Percentiles rank a stretch among this genome's conserved stretches.
These are phyloP conservation scores for Enteromius afrohamiltoni DNA, from an alignment of 2,797 vertebrate species.

Conservation along the genomic window DNA sequence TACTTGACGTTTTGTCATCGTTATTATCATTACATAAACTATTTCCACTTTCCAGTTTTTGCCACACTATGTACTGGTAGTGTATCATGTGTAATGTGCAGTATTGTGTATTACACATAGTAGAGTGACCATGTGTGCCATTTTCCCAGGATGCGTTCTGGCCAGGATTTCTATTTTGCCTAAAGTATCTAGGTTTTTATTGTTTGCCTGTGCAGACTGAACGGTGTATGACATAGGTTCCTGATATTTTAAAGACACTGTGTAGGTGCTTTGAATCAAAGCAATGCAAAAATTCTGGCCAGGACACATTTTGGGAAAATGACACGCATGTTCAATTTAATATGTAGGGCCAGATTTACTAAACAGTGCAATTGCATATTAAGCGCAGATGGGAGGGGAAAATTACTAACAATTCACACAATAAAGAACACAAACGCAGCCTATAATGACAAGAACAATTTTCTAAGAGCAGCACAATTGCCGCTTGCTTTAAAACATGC, in stretches of 20 bases:
- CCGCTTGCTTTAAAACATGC: not conserved
- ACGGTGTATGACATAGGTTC: no score
- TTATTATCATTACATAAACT: not conserved
- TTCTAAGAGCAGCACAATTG: not conserved
- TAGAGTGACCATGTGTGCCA: no score
- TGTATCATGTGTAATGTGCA: not conserved
- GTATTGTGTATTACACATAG: not conserved
- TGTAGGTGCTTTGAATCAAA: no score
- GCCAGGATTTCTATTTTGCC: no score
- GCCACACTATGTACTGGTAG: not conserved
- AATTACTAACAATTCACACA: not conserved
- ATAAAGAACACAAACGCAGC: not conserved
- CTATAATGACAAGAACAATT: not conserved
- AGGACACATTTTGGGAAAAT: no score
- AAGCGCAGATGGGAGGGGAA: not conserved
- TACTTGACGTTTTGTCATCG: not conserved
- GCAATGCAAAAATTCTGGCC: no score
- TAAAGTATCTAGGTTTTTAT: no score
- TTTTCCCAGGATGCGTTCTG: no score
- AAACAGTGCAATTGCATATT: not conserved
- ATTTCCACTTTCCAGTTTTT: not conserved
- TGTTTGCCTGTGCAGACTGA: no score
- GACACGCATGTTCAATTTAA: no score
- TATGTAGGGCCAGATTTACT: not conserved
- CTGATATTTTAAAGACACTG: no score